These are phyloP conservation scores for Lordiphosa stackelbergi DNA, from an alignment of 1,140 invertebrate species.

Conservation along the genomic window DNA sequence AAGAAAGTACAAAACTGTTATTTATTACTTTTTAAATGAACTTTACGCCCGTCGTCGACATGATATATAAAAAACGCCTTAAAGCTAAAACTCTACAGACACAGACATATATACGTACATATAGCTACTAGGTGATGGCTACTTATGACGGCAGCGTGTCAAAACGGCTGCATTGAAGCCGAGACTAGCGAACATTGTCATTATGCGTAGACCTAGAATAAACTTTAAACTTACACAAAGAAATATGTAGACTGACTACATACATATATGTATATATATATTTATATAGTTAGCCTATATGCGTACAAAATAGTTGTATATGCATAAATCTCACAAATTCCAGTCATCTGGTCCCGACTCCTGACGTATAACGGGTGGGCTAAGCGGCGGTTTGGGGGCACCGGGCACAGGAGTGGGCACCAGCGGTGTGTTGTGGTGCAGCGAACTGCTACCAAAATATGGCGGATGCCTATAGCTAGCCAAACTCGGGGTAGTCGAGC, in stretches of 20 bases:
- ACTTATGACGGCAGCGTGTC: too few species aligned
- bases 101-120: conserved; percentile 25
- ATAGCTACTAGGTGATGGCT: conserved; percentile 31
- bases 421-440: conserved; percentile 41
- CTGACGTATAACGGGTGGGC: conserved; percentile 52
- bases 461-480: conserved; percentile 38
- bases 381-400: conserved; percentile 42
- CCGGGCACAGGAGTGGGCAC: conserved; percentile 65
- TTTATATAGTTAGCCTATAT: conserved; percentile 38
- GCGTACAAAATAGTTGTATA: conserved; percentile 44
- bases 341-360: conserved; percentile 67
- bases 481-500: conserved; percentile 39
- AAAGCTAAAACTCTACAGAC: conserved; percentile 29
- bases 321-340: conserved; percentile 68
- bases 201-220: conserved; percentile 51
- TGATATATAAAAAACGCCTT: conserved; percentile 27
- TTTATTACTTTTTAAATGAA: conserved; percentile 46
- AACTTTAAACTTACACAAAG: conserved; percentile 43
- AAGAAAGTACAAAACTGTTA: conserved; percentile 62
- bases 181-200: conserved; percentile 66
- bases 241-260: too few species aligned
- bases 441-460: conserved; percentile 32
- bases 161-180: conserved; percentile 1
- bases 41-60: conserved; percentile 26
- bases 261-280: conserved; percentile 26